phyloP scores from a whole-genome alignment of 2,888 invertebrate species.

The Pediacus dermestoides region DNA sequence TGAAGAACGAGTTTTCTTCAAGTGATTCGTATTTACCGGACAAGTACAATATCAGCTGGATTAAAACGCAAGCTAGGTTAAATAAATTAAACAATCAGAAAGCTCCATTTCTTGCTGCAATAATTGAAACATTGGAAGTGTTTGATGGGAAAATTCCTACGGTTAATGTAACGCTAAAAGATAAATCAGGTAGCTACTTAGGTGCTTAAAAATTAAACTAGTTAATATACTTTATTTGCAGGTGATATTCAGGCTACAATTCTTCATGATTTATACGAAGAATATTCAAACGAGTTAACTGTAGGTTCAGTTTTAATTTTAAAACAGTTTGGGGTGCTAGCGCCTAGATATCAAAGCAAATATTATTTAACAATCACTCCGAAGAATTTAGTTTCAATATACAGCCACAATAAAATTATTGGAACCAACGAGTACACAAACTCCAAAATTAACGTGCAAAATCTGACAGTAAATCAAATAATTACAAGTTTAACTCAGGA shows the following conservation, averaged over 20 bases:
- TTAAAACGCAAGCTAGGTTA: slow-evolving; percentile 31
- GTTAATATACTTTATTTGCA: slow-evolving; percentile 25
- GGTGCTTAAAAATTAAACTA: not conserved
- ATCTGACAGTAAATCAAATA: not conserved
- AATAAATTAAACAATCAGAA: slow-evolving; percentile 35
- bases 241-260: slow-evolving; percentile 41
- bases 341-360: slow-evolving; percentile 28
- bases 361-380: slow-evolving; percentile 38
- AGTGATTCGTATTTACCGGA: too few relatives aligned
- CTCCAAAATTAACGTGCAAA: slow-evolving; percentile 9
- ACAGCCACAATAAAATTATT: slow-evolving; percentile 22
- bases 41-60: slow-evolving; percentile 41
- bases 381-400: slow-evolving; percentile 40
- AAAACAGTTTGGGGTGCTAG: slow-evolving; percentile 38
- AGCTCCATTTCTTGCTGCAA: slow-evolving; percentile 42
- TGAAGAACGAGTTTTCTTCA: too few relatives aligned
- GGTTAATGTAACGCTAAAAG: slow-evolving; percentile 36
- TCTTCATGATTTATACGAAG: slow-evolving; percentile 36
- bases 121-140: slow-evolving; percentile 35
- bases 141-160: slow-evolving; percentile 29
- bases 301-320: slow-evolving; percentile 39
- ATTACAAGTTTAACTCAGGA: not conserved
- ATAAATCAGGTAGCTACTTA: slow-evolving; percentile 34
- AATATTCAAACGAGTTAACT: slow-evolving; percentile 30
- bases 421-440: too few relatives aligned